Evolutionary conservation across 2,113 vertebrate genomes (phyloP), one percentile per base, ranked within the genome.

Genomic region (Pleuronectes platessa): DNA sequence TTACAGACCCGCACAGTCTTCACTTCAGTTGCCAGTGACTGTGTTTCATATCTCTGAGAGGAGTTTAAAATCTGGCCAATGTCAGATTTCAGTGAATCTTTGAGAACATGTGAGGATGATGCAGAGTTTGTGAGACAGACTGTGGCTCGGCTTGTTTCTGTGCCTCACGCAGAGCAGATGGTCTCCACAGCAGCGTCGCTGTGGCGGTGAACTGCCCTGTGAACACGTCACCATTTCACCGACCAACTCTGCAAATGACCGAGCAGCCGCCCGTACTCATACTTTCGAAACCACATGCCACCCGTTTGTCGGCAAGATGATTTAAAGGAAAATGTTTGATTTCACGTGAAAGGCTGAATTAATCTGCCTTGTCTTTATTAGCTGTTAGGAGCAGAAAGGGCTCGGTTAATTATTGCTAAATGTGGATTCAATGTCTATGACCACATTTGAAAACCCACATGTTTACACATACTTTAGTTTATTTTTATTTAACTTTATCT

Each of bases 101-200:
- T 18, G 54, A 20, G 54, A 54, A 85, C 70, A 69, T 68, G 45
- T 71, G 71, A 71, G 17, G 67, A 79, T 85, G 82, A 78, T 61
- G 51, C 74, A 79, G 60, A 13, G 27, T 47, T 55, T 14, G 45
- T 18, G 2, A 76, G 69, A 89, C 86, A 90, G 85, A 84, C 82
- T 62, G 82, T 47, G 71, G 60, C 64, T 72, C 64, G 68, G n/a
- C 74, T 47, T 76, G 66, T 77, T 51, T 79, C 78, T 71, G 72
- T 61, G 63, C 75, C 76, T 35, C 62, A 23, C 71, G 0, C 75
- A 63, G 60, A 85, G 80, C 89, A 91, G 91, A 92, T 89, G 91
- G 86, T 81, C 49, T 60, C 56, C 76, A 74, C 88, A 82, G 71
- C 88, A 85, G 88, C 83, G 78, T 83, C 63, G 49, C 66, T 60